These are phyloP conservation scores for Thymallus thymallus DNA, from an alignment of 2,113 vertebrate species.

Conservation along the genomic window DNA sequence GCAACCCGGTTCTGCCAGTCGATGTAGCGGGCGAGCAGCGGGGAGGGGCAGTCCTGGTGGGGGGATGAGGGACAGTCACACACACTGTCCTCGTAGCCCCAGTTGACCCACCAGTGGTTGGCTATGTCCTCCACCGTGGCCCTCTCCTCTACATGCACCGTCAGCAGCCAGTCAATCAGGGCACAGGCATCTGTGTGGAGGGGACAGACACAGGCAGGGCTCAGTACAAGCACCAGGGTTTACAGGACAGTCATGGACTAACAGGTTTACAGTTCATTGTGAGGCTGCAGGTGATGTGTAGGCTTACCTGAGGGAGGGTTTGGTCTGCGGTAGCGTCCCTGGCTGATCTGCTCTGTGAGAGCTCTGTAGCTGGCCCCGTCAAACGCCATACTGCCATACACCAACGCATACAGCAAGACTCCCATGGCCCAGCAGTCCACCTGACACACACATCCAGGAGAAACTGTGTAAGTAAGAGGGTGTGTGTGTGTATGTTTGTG, in stretches of 20 bases:
- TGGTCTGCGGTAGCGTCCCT: conserved; percentile 70
- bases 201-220: conserved; percentile 12
- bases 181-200: conserved; percentile 69
- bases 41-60: conserved; percentile 70
- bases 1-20: conserved; percentile 72
- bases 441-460: conserved; percentile 34
- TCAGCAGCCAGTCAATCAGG: conserved; percentile 78
- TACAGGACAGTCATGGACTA: neutral
- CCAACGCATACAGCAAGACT: conserved; percentile 74
- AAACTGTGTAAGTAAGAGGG: neutral
- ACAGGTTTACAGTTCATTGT: neutral
- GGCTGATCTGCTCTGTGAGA: conserved; percentile 75
- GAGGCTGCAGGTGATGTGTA: neutral
- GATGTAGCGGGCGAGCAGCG: conserved; percentile 73
- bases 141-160: conserved; percentile 67
- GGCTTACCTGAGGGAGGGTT: conserved; percentile 72
- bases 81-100: conserved; percentile 70
- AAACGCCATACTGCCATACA: conserved; percentile 80
- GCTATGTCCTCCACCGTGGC: conserved; percentile 78
- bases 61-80: conserved; percentile 68
- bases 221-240: neutral
- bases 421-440: conserved; percentile 83
- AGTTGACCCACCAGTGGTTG: conserved; percentile 82
- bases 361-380: conserved; percentile 66
- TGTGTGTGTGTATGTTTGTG: neutral